Evolutionary conservation across 2,113 vertebrate genomes (phyloP), one percentile per base, ranked within the genome.

Genomic region (Plectropomus leopardus): DNA sequence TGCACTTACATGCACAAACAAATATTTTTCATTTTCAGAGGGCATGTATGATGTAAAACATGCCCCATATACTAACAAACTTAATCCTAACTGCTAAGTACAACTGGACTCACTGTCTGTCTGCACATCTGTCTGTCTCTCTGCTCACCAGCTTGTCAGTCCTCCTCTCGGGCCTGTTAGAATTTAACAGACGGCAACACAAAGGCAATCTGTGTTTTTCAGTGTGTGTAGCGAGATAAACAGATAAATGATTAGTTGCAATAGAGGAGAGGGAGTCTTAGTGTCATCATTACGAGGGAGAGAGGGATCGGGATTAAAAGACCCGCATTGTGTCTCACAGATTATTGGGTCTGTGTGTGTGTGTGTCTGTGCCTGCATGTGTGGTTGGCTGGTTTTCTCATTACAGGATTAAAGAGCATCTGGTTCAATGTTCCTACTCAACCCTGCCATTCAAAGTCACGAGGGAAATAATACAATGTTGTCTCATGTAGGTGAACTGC

Each of bases 321-420:
- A 88, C 79, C 54, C 30, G 76, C 83, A 90, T 86, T 92, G 90
- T 92, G 72, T 88, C 76, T 51, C 50, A 77, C 72, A 88, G 90
- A 90, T 92, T 92, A 88, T 85, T 89, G 61, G 13, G 55, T 76
- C 47, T 45, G 44, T 71, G 47, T 61, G 71, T 61, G 76, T 63
- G 70, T 40, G 59, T 67, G 72, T 65, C 45, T 45, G 54, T 26
- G 67, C 32, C 14, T 70, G 82, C 70, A 76, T 89, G 86, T 89
- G 88, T 88, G 86, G 71, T 77, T 92, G 91, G 74, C 90, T 92
- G 91, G 57, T 92, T 92, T 90, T 92, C 89, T 93, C 83, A 87
- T 93, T 93, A 92, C 90, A 81, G 84, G 91, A 94, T 93, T 93
- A 93, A 89, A 88, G 84, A 93, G 93, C 91, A 92, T 93, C 92